These are phyloP conservation scores for Corythucha ciliata DNA, from an alignment of 2,888 invertebrate genomes.

Conservation along the genomic window DNA sequence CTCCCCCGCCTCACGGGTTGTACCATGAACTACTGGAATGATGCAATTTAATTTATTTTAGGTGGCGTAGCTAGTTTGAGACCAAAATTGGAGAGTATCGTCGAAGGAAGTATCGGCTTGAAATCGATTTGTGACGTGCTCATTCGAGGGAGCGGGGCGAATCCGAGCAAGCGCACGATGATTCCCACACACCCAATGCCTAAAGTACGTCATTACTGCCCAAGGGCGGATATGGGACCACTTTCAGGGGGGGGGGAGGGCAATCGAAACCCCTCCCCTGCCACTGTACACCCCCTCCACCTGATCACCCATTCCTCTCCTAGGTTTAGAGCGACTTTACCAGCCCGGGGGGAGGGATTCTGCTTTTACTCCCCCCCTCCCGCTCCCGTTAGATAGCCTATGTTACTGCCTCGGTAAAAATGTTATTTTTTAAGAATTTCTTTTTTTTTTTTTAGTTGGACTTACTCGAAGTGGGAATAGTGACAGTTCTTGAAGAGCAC, in stretches of 20 bases:
- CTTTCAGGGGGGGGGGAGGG: too few relatives aligned
- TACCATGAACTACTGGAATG: neutral
- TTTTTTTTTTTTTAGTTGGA: conserved; percentile 41
- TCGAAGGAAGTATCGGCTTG: conserved; percentile 27
- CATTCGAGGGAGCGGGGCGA: conserved; percentile 34
- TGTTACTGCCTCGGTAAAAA: too few relatives aligned
- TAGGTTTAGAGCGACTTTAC: too few relatives aligned
- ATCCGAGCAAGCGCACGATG: conserved; percentile 46
- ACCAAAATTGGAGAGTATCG: conserved; percentile 25
- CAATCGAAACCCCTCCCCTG: too few relatives aligned
- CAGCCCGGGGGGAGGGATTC: too few relatives aligned
- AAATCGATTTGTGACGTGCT: conserved; percentile 32
- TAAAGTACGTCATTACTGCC: conserved; percentile 43
- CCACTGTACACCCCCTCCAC: too few relatives aligned
- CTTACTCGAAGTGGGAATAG: conserved; percentile 38
- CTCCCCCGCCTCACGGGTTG: neutral
- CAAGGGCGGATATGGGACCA: neutral
- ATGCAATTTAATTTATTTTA: conserved; percentile 1
- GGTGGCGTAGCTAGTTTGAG: conserved; percentile 28
- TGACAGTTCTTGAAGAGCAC: conserved; percentile 41
- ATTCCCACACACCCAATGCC: conserved; percentile 47
- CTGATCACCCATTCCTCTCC: too few relatives aligned
- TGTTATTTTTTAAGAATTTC: too few relatives aligned
- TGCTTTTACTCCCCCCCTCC: too few relatives aligned
- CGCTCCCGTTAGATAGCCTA: too few relatives aligned